Base-by-base conservation (phyloP, 2,888 invertebrate genomes). In the Habroteleia sp. region DNA sequence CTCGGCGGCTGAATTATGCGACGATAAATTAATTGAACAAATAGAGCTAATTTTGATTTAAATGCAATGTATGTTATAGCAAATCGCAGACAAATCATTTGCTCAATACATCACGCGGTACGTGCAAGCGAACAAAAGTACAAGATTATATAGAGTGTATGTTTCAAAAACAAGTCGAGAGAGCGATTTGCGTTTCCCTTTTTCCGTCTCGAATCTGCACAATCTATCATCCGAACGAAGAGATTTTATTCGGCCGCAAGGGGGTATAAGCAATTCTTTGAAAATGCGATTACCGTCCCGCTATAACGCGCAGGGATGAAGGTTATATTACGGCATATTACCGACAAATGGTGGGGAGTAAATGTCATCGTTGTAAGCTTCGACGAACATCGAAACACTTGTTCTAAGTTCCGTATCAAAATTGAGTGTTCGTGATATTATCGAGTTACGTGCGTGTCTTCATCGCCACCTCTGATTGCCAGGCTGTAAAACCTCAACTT, bases 281-380 rank as follows among this genome's bases (percentile, higher is more conserved):
- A 78, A 80, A 81, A 82, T 78, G 81, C 80, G 78, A 82, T 83
- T 82, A 81, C 79, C 74, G 77, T 23, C 66, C 75, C 71, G 77
- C 79, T 77, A 81, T 73, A 75, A 77, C 81, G 78, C 62, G 71
- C 76, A 39, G 77, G 78, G 78, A 76, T 76, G 77, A 79, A 69
- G 76, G 71, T 74, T 77, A 78, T 80, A 80, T 82, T 79, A 79
- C 74, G 46, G 75, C 72, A 77, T 80, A 82, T 82, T 82, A 80
- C 79, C 63, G 63, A 33, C 44, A 68, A 72, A 66, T 48, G 63
- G 63, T 60, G 54, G 62, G 66, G 77, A 76, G 81, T 76, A 79
- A 80, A 81, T 81, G 81, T 81, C 79, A 77, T 68, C 75, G 56
- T 58, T 52, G 73, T 74, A 75, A 79, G 74, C 77, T 71, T 44